Base-by-base conservation (phyloP, 2,888 invertebrate species). In the Eristalinus aeneus region DNA sequence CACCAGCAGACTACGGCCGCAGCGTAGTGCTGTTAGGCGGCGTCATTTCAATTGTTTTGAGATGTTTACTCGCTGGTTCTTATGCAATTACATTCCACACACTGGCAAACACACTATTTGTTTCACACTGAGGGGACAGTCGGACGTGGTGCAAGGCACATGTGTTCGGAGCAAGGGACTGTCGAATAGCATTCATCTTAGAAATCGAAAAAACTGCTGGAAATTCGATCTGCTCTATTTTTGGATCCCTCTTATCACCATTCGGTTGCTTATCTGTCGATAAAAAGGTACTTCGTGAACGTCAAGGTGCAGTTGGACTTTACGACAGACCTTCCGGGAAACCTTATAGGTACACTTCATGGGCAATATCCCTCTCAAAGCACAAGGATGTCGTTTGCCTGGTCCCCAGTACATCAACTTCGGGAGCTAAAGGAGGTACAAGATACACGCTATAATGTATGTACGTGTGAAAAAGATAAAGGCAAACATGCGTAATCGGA, bases 341-440 rank as follows among this genome's bases (percentile, higher is more conserved):
- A 27, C 27, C 5, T 27, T 27, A 27, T 27, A 5, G 5, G 27
- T 5, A 5, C n/a, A 36, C 31, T 46, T 78, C 39, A 16, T 16
- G 8, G 16, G 8, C 16, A 16, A 39, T n/a, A 23, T 11, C 36
- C 10, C 12, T n/a, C 16, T 3, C 39, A 4, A 46, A 16, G 46
- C 16, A 39, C 71, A 60, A 72, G 72, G 78, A 53, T 73, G 34
- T 36, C 22, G 8, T 34, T 6, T 68, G 11, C 10, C 60, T 34
- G 5, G 36, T 11, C 12, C 4, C 1, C 22, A 3, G 39, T 23
- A 39, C 20, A 6, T 12, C 11, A 71, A 65, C 32, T 54, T 64
- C 65, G 71, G 64, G 16, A 8, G 16, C 8, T 34, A 10, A 9
- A 0, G 16, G 16, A 46, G 16, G 16, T 46, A 46, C 76, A 68